phyloP scores from a whole-genome alignment of 2,888 invertebrate species.

The Hirtodrosophila cameraria region DNA sequence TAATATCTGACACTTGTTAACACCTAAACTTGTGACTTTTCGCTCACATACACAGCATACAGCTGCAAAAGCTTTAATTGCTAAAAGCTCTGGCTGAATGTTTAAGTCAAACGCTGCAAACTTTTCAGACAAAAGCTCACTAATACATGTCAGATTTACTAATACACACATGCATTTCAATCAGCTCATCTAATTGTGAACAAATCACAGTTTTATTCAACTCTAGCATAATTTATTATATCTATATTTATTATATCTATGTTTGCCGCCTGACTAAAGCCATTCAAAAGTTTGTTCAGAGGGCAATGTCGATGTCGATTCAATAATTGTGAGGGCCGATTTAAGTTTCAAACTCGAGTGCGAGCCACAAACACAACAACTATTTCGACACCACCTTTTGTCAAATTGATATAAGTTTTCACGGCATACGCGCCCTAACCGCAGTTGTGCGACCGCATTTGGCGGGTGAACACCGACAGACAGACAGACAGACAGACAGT shows the following conservation, averaged over 20 bases:
- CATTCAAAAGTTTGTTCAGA: constrained; percentile 16
- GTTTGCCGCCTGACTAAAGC: constrained; percentile 6
- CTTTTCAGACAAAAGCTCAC: too few relatives aligned
- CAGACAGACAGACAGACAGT: constrained; percentile 4
- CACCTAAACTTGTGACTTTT: too few relatives aligned
- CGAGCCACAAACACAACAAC: constrained; percentile 19
- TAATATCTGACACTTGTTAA: not conserved
- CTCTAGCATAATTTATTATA: not conserved
- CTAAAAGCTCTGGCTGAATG: too few relatives aligned
- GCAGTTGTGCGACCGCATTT: constrained; percentile 73
- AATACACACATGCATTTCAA: too few relatives aligned
- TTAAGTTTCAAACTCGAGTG: constrained; percentile 41
- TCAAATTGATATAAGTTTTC: constrained; percentile 64
- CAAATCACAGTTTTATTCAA: constrained; percentile 2
- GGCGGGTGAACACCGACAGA: constrained; percentile 62
- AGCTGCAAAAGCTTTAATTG: not conserved
- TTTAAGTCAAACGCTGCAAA: too few relatives aligned
- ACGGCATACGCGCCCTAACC: constrained; percentile 47
- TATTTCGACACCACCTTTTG: constrained; percentile 33
- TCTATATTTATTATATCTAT: not conserved
- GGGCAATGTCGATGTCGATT: constrained; percentile 27
- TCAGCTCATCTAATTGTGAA: too few relatives aligned
- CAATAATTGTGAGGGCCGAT: constrained; percentile 22
- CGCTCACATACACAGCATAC: too few relatives aligned
- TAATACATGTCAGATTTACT: too few relatives aligned